Evolutionary conservation across 2,888 invertebrate genomes (phyloP).

Genomic region (Drosophila gaucha): DNA sequence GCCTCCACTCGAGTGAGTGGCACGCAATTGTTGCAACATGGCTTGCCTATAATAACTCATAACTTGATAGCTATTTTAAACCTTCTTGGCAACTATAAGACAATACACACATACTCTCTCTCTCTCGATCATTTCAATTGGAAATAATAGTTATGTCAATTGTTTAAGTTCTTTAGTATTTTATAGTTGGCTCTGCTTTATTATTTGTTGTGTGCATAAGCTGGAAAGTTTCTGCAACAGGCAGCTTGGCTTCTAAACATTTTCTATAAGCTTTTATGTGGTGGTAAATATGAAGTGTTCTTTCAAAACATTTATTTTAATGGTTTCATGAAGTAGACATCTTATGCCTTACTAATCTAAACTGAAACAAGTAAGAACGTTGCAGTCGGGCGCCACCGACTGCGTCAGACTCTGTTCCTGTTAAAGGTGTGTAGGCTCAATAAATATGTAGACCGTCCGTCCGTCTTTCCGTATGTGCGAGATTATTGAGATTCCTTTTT

Average conservation of each 20-base stretch:
- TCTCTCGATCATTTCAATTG: slow-evolving; percentile 2
- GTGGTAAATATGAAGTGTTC: neutral
- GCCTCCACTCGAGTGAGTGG: slow-evolving; percentile 15
- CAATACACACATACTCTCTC: neutral
- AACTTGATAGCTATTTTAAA: slow-evolving; percentile 36
- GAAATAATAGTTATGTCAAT: slow-evolving; percentile 12
- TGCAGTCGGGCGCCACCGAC: too few species aligned
- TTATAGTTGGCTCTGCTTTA: neutral
- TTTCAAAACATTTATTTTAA: neutral
- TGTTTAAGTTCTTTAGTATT: neutral
- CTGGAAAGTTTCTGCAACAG: neutral
- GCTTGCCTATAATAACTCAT: slow-evolving; percentile 14
- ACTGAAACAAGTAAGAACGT: too few species aligned
- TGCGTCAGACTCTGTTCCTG: too few species aligned
- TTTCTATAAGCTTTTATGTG: neutral
- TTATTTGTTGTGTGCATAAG: neutral
- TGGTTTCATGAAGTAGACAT: too few species aligned
- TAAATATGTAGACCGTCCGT: too few species aligned
- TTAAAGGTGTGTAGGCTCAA: too few species aligned
- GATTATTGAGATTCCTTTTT: too few species aligned
- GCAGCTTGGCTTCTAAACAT: neutral
- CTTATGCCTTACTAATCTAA: too few species aligned
- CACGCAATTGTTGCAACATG: slow-evolving; percentile 30
- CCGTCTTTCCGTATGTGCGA: too few species aligned
- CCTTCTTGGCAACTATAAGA: neutral